Percentiles rank a stretch among this genome's conserved stretches.
phyloP scores from a whole-genome alignment of 2,888 invertebrate species.

The Pristionchus mayeri region DNA sequence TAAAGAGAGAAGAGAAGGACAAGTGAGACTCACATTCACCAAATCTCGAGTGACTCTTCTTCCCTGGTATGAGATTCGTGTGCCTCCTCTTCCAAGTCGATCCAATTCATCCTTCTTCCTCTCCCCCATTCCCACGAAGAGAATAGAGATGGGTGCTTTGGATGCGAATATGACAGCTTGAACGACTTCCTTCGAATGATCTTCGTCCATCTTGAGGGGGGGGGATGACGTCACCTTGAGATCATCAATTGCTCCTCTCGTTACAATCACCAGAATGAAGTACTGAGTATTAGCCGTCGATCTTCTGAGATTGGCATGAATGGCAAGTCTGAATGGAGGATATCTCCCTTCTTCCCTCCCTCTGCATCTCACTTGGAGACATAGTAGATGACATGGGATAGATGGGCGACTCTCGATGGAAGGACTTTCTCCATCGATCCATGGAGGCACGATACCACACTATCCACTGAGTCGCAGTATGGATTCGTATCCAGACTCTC shows the following conservation, averaged over 20 bases:
- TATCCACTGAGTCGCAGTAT: background rate
- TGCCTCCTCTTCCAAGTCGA: constrained; percentile 64
- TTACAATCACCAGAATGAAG: constrained; percentile 61
- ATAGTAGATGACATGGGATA: constrained; percentile 43
- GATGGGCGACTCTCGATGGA: constrained; percentile 14
- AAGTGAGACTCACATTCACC: constrained; percentile 55
- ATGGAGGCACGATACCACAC: background rate
- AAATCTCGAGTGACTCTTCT: constrained; percentile 63
- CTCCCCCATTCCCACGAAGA: constrained; percentile 66
- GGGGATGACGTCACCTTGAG: constrained; percentile 57
- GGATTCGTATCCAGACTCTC: constrained; percentile 40
- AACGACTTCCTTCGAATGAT: constrained; percentile 5
- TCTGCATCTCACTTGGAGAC: constrained; percentile 40
- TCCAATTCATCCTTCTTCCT: constrained; percentile 58
- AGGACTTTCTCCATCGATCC: background rate
- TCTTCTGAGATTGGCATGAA: background rate
- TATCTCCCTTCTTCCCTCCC: background rate
- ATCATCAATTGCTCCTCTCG: constrained; percentile 64
- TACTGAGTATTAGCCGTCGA: constrained; percentile 46
- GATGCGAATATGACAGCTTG: constrained; percentile 66
- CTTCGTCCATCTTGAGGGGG: background rate
- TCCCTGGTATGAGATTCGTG: constrained; percentile 62
- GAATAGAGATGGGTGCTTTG: constrained; percentile 63
- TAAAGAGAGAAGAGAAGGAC: no score
- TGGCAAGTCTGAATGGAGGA: constrained; percentile 17